A percentile compares a stretch with the other conserved stretches of the same genome.
phyloP scores from a whole-genome alignment of 1,140 invertebrate species.

The Drosophila rhopaloa region DNA sequence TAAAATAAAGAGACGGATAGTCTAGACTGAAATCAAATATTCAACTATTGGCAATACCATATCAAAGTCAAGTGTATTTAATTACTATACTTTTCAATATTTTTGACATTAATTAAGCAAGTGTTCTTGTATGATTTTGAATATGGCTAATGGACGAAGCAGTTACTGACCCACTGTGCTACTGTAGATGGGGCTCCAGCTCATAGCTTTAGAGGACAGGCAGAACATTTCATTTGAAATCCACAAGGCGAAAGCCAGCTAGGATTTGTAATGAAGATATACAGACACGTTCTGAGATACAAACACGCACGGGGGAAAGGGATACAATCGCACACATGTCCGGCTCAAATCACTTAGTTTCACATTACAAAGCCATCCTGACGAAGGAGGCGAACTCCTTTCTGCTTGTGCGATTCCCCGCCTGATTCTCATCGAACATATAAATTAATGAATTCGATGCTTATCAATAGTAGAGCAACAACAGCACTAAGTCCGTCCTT shows the following conservation, averaged over 20 bases:
- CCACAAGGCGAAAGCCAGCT: constrained; percentile 70
- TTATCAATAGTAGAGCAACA: constrained; percentile 69
- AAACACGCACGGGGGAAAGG: constrained; percentile 32
- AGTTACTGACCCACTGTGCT: constrained; percentile 26
- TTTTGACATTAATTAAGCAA: too few species aligned
- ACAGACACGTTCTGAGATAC: constrained; percentile 56
- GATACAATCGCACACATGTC: constrained; percentile 37
- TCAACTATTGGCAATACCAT: too few species aligned
- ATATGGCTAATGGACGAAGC: background rate
- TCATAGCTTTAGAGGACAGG: constrained; percentile 37
- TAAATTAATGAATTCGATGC: constrained; percentile 83
- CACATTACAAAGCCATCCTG: constrained; percentile 77
- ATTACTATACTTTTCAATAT: too few species aligned
- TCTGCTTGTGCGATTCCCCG: constrained; percentile 48
- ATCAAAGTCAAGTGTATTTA: too few species aligned
- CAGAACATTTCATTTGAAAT: constrained; percentile 60
- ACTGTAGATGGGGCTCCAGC: constrained; percentile 3
- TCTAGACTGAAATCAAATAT: too few species aligned
- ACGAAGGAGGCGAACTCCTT: constrained; percentile 62
- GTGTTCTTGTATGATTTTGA: background rate
- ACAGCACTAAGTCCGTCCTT: constrained; percentile 25
- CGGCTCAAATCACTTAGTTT: constrained; percentile 78
- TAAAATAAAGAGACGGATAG: too few species aligned
- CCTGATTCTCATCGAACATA: constrained; percentile 74
- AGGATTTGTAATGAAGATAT: constrained; percentile 77